These are phyloP conservation scores for Furcula furcula DNA, from an alignment of 2,888 invertebrate species.

Conservation along the genomic window DNA sequence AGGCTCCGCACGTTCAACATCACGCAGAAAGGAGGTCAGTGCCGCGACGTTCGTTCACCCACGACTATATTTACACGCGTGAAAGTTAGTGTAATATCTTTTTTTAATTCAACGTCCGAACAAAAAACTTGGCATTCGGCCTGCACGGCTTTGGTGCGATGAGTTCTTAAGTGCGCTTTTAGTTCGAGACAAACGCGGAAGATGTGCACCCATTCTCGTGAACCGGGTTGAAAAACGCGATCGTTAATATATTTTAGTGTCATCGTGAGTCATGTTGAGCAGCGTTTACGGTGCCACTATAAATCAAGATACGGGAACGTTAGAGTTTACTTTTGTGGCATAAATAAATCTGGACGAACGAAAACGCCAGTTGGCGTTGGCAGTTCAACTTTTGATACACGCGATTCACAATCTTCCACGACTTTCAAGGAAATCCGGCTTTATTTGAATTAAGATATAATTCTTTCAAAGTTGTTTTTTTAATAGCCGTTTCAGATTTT, in stretches of 20 bases:
- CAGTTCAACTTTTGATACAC: conserved; percentile 18
- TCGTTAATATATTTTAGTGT: conserved; percentile 52
- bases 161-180: conserved; percentile 39
- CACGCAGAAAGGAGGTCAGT: conserved; percentile 92
- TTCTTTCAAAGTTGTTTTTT: no score
- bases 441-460: no score
- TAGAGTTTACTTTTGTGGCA: conserved; percentile 62
- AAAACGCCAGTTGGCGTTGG: conserved; percentile 21
- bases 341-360: conserved; percentile 48
- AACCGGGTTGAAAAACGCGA: conserved; percentile 49
- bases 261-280: conserved; percentile 57
- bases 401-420: conserved; percentile 8
- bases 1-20: conserved; percentile 95
- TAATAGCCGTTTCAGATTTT: no score
- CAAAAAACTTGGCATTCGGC: conserved; percentile 64
- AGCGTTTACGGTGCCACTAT: conserved; percentile 57
- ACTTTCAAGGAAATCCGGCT: conserved; percentile 18
- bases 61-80: conserved; percentile 54
- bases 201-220: conserved; percentile 26
- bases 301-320: conserved; percentile 59
- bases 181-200: conserved; percentile 31
- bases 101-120: conserved; percentile 54
- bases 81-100: conserved; percentile 51
- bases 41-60: conserved; percentile 65
- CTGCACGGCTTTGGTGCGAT: conserved; percentile 33